Evolutionary conservation across 2,113 vertebrate genomes (phyloP), one percentile per base, ranked within the genome.

Genomic region (Nannobrachium achirus): DNA sequence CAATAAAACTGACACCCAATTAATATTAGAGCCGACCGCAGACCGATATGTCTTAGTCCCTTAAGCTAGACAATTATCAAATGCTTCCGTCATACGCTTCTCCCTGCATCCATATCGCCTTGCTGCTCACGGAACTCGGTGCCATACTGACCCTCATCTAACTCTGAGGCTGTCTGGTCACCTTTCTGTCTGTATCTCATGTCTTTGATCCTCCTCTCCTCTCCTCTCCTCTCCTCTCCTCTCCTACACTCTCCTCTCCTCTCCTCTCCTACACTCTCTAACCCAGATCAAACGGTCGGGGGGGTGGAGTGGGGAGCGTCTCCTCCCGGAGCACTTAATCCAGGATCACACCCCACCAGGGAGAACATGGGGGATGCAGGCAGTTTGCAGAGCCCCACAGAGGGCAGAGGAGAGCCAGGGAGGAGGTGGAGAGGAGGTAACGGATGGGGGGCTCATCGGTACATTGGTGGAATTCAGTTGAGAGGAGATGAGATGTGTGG

Each of bases 301-400:
- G 70, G 51, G 76, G 71, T 75, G 74, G 74, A 84, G 79, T 62
- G 65, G 70, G 51, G 76, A 69, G 73, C 89, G 86, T 83, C 84
- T 88, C 89, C 85, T 80, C 88, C 87, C 80, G 86, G 78, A 88
- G 87, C 89, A 90, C 92, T 92, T 93, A 94, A 94, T 93, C 91
- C 88, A 86, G 89, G 85, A 84, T 90, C 83, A 85, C 80, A 76
- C 75, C 78, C 78, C 77, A 79, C 75, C 40, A 11, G 69, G 74
- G 71, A 44, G 80, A 82, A 83, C 68, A 80, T 59, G 63, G 55
- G 75, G 85, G 56, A 75, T 19, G 14, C 56, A 83, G 66, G 73
- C 66, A 75, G 60, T 85, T 77, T 79, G 70, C 78, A 64, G 50
- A 71, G 78, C 69, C 48, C 52, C 7, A 0, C n/a, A 10, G 50